These are phyloP conservation scores for Agrypnia vestita DNA, from an alignment of 1,140 invertebrate species.

Conservation along the genomic window DNA sequence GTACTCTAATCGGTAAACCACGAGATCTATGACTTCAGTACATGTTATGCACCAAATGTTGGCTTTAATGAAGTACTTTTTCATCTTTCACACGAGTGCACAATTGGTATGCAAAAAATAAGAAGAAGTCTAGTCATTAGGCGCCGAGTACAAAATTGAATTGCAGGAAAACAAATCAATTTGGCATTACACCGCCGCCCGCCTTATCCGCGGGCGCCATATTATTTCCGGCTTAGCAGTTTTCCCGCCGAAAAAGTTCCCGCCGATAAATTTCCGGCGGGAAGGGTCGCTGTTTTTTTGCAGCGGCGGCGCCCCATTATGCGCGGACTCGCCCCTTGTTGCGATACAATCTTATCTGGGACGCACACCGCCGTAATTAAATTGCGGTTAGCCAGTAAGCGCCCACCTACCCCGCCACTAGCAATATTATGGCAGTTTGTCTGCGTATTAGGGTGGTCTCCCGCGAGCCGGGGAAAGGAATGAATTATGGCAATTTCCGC, in stretches of 20 bases:
- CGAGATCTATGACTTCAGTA: no score
- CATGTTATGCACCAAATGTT: no score
- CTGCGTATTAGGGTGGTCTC: neutral
- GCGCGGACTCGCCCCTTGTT: slow-evolving; percentile 51
- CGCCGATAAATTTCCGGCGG: slow-evolving; percentile 13
- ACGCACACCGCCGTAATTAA: slow-evolving; percentile 57
- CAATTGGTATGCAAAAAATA: no score
- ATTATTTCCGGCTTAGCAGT: slow-evolving; percentile 31
- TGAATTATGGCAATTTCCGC: no score
- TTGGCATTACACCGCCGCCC: slow-evolving; percentile 15
- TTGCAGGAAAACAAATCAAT: slow-evolving; percentile 24
- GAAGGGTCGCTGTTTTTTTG: slow-evolving; percentile 39
- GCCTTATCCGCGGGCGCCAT: slow-evolving; percentile 20
- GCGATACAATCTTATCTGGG: slow-evolving; percentile 56
- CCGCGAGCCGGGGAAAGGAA: no score
- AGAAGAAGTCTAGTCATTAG: no score
- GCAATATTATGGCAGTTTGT: slow-evolving; percentile 25
- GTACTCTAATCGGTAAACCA: no score
- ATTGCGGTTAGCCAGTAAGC: slow-evolving; percentile 55
- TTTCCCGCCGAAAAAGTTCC: slow-evolving; percentile 9
- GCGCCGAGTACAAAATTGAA: no score
- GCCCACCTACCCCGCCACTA: neutral
- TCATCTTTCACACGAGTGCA: no score
- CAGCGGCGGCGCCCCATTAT: slow-evolving; percentile 44
- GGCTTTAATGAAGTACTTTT: no score